Percentiles rank a stretch among this genome's conserved stretches.
phyloP scores from a whole-genome alignment of 2,888 invertebrate species.

The Scaptomyza reducta region DNA sequence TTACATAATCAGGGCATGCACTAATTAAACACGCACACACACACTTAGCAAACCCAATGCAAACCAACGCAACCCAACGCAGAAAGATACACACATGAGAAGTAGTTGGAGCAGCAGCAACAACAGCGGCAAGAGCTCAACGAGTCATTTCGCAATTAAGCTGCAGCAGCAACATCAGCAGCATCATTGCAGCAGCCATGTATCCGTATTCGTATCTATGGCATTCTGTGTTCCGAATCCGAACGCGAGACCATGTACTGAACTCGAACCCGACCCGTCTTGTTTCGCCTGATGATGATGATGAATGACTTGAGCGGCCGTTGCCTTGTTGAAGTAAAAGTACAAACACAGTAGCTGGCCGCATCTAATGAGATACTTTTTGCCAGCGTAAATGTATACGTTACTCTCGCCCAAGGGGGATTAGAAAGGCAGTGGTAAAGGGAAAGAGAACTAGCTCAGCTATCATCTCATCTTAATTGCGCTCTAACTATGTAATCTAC shows the following conservation, averaged over 20 bases:
- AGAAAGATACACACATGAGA: neutral
- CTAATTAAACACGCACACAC: constrained; percentile 68
- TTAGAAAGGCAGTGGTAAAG: constrained; percentile 15
- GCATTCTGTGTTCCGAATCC: constrained; percentile 13
- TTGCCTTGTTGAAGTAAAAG: constrained; percentile 47
- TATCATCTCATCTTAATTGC: constrained; percentile 32
- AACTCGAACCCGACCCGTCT: constrained; percentile 4
- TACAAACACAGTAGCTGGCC: constrained; percentile 28
- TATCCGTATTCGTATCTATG: constrained; percentile 28
- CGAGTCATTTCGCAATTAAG: constrained; percentile 78
- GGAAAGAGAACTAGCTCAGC: constrained; percentile 8
- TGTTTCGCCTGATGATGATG: constrained; percentile 66
- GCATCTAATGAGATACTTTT: constrained; percentile 76
- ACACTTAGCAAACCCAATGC: constrained; percentile 6
- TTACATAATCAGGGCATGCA: constrained; percentile 66
- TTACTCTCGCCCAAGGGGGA: neutral
- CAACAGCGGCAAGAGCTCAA: constrained; percentile 39
- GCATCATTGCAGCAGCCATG: constrained; percentile 43
- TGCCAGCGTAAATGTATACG: constrained; percentile 36
- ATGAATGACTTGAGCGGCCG: constrained; percentile 77
- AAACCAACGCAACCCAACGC: too few relatives aligned
- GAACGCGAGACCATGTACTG: neutral
- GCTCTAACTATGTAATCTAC: constrained; percentile 70
- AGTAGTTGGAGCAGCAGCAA: constrained; percentile 16
- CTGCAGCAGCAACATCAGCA: constrained; percentile 57